Conservation (phyloP, 2,113 vertebrate genomes). For the Ochotona princeps region DNA sequence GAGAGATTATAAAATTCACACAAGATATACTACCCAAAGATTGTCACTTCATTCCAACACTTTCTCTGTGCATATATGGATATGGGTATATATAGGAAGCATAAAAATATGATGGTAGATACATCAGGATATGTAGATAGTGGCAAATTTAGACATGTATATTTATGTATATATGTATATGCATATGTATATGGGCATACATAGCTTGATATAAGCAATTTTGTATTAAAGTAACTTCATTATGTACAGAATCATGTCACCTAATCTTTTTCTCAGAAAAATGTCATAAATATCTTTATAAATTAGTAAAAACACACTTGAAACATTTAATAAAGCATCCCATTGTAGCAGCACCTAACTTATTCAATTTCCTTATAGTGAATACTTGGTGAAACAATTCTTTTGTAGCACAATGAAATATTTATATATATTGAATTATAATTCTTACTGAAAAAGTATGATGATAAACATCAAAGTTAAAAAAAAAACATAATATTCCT, state of each 20-base stretch:
- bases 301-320: neutral
- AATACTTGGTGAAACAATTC: neutral
- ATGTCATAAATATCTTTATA: neutral
- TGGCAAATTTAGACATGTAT: neutral
- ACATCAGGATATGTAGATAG: neutral
- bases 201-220: neutral
- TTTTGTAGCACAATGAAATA: neutral
- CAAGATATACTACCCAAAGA: neutral
- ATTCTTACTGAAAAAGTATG: neutral
- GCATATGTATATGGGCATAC: neutral
- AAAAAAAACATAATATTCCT: neutral
- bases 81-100: neutral
- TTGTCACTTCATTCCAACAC: neutral
- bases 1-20: conserved; percentile 24
- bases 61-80: neutral
- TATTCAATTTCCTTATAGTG: neutral
- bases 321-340: neutral
- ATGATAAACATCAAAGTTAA: neutral
- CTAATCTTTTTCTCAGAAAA: conserved; percentile 40
- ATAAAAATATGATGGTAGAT: neutral
- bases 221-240: neutral
- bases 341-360: neutral
- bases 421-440: neutral
- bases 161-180: too few species aligned
- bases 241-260: neutral